A percentile compares a stretch with the other conserved stretches of the same genome.
phyloP scores from a whole-genome alignment of 2,797 vertebrate genomes.

The Huso huso region DNA sequence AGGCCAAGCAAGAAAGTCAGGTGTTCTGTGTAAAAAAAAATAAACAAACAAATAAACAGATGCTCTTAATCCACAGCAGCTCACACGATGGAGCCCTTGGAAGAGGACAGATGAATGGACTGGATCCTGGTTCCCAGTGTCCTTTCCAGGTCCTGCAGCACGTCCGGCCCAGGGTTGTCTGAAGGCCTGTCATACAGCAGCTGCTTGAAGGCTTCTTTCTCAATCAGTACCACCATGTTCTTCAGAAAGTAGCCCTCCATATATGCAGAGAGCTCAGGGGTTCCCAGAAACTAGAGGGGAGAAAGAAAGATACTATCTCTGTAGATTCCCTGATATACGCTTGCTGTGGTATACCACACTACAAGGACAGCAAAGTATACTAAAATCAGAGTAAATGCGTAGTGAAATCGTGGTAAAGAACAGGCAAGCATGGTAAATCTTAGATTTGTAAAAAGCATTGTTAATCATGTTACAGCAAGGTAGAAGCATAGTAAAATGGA shows the following conservation, averaged over 20 bases:
- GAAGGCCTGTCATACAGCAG: conserved; percentile 79
- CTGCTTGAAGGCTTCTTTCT: conserved; percentile 91
- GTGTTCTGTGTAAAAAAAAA: too few relatives aligned
- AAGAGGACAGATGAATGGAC: conserved; percentile 94
- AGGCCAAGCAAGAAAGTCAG: conserved; percentile 7
- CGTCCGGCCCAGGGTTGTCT: conserved; percentile 73
- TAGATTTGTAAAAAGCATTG: too few relatives aligned
- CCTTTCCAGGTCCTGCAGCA: conserved; percentile 90
- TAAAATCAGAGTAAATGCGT: too few relatives aligned
- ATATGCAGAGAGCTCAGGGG: conserved; percentile 81
- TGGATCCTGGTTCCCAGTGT: conserved; percentile 90
- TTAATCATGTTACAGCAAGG: too few relatives aligned
- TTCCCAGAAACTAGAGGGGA: conserved; percentile 76
- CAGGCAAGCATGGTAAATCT: too few relatives aligned
- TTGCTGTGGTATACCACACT: too few relatives aligned
- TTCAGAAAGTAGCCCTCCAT: conserved; percentile 97
- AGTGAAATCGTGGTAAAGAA: too few relatives aligned
- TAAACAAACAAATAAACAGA: too few relatives aligned
- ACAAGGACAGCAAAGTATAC: too few relatives aligned
- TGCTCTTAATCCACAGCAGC: conserved; percentile 4
- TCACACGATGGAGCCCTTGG: conserved; percentile 96
- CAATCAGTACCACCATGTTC: conserved; percentile 96
- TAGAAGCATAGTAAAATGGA: too few relatives aligned
- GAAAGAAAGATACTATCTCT: not conserved
- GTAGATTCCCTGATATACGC: too few relatives aligned